phyloP scores from a whole-genome alignment of 2,797 vertebrate genomes.

The Phoeniculus purpureus region DNA sequence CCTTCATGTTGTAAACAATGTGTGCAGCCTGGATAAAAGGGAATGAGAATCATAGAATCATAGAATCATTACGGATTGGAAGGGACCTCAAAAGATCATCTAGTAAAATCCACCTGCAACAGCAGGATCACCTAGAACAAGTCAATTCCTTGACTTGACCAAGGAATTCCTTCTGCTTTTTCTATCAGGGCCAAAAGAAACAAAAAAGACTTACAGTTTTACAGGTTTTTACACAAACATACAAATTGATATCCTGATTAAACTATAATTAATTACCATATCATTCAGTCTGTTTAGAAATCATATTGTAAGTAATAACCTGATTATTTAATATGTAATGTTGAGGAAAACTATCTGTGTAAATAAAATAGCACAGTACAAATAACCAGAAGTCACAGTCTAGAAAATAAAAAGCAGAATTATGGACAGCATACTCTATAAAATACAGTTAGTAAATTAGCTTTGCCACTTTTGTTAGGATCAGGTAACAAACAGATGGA shows the following conservation, averaged over 20 bases:
- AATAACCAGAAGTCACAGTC: slow-evolving; percentile 41
- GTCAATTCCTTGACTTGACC: too few species aligned
- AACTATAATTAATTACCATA: slow-evolving; percentile 43
- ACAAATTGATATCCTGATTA: background rate
- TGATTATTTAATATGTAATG: background rate
- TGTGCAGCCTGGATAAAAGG: background rate
- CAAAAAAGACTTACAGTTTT: background rate
- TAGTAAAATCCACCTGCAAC: too few species aligned
- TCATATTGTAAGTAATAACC: slow-evolving; percentile 3
- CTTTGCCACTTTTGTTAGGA: slow-evolving; percentile 46
- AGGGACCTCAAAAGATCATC: too few species aligned
- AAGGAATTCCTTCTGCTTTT: background rate
- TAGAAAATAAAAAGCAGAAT: slow-evolving; percentile 50
- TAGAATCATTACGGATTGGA: too few species aligned
- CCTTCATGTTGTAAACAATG: background rate
- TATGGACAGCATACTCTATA: slow-evolving; percentile 52
- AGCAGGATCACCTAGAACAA: too few species aligned
- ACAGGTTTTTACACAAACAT: background rate
- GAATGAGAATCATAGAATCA: too few species aligned
- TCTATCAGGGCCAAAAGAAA: background rate
- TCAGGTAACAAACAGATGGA: slow-evolving; percentile 70
- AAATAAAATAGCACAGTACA: slow-evolving; percentile 58
- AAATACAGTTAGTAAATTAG: slow-evolving; percentile 68
- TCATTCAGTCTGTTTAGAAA: slow-evolving; percentile 41
- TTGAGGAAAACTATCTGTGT: slow-evolving; percentile 26